A percentile compares a stretch with the other conserved stretches of the same genome.
phyloP scores from a whole-genome alignment of 2,888 invertebrate genomes.

The Eupithecia exiguata region DNA sequence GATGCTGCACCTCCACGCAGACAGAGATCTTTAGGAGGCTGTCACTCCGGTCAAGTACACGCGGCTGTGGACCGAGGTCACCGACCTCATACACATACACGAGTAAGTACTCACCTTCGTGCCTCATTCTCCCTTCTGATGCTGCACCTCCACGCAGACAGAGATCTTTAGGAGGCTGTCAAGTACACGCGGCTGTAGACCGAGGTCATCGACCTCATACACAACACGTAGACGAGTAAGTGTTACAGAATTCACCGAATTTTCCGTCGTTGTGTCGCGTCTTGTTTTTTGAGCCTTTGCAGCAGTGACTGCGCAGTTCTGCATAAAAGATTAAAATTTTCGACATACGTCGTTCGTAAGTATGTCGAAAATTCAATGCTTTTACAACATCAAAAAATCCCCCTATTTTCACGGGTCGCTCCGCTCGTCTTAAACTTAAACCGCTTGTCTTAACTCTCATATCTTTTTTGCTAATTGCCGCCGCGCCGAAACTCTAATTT shows the following conservation, averaged over 20 bases:
- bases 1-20: constrained; percentile 99
- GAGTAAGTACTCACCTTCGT: constrained; percentile 97
- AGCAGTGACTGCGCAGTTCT: no score
- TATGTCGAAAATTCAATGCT: no score
- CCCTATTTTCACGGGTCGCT: no score
- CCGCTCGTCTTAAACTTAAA: no score
- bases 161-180: constrained; percentile 98
- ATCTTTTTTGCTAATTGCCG: no score
- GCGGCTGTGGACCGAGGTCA: constrained; percentile 98
- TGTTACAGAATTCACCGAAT: constrained; percentile 53
- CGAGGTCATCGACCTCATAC: constrained; percentile 97
- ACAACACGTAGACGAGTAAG: constrained; percentile 96
- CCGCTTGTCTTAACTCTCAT: no score
- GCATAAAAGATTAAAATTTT: no score
- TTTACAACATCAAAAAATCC: no score
- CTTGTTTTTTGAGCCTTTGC: constrained; percentile 43
- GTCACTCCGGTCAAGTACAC: constrained; percentile 99
- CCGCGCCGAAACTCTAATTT: no score
- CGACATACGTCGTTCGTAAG: no score
- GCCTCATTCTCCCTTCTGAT: constrained; percentile 99
- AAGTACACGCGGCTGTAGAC: constrained; percentile 99
- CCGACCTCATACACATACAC: constrained; percentile 95
- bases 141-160: constrained; percentile 98
- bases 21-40: constrained; percentile 98
- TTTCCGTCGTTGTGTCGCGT: background rate